Base-by-base conservation (phyloP, 2,113 vertebrate genomes). In the Poeciliopsis retropinna region DNA sequence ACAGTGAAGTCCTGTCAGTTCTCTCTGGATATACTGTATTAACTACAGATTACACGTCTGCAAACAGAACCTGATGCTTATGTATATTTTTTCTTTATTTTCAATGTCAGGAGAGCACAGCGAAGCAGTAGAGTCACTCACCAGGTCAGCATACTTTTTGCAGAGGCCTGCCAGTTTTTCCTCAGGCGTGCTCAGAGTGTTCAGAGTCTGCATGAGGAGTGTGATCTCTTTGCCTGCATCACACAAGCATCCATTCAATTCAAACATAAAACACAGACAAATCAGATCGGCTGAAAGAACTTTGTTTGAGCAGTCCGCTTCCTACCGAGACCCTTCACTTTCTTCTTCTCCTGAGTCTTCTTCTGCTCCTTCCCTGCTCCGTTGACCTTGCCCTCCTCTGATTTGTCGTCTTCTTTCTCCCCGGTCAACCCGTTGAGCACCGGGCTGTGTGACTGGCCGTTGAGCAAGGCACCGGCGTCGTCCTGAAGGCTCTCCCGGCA, bases 111-210 rank as follows among this genome's bases (percentile, higher is more conserved):
- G 39, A 41, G 3, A 41, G 39, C 17, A 30, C 19, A 19, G 10
- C 30, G 13, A 30, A 25, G 22, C 19, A 1, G 7, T 57, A 19
- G 27, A 70, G 61, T 1, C 19, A 72, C 97, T 96, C 83, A 99
- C 98, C 97, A 99, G 94, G 76, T 99, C 97, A n/a, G 98, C 98
- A 9, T 99, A 99, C 92, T 99, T 99, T 95, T 97, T 99, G 93
- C 98, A 99, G 41, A 99, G 95, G 0, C 97, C 98, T 25, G 95
- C 93, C 1, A 99, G 94, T 30, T 99, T 99, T 87, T 99, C 97
- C 83, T 99, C 98, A 0, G 98, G 96, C 0, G 98, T 99, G 90
- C 98, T 99, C 89, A 99, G 92, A 0, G 98, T 99, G 93, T 99
- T 99, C 74, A 99, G 84, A 0, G 98, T 99, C 94, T 99, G 98